Conservation (phyloP, 2,797 vertebrate species). For the Graptemys geographica region DNA sequence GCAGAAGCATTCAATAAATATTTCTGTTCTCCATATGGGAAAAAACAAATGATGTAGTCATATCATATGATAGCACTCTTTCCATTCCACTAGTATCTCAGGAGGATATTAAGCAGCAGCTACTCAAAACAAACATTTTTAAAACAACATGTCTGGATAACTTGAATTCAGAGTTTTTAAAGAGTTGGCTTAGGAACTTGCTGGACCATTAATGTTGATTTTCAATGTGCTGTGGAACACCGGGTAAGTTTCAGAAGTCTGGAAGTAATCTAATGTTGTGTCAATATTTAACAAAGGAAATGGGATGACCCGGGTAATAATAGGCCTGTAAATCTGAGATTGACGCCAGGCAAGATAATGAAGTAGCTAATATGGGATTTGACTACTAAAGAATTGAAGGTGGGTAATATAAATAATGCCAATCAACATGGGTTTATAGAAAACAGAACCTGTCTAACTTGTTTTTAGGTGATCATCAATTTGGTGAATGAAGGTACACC, state of each 20-base stretch:
- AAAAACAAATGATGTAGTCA: background rate
- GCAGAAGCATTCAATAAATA: background rate
- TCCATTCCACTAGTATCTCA: background rate
- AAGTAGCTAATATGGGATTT: too few relatives aligned
- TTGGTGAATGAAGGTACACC: too few relatives aligned
- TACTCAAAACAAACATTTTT: background rate
- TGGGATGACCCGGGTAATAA: too few relatives aligned
- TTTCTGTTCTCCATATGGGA: background rate
- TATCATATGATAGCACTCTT: background rate
- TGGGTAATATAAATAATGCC: too few relatives aligned
- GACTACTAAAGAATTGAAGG: too few relatives aligned
- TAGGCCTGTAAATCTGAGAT: too few relatives aligned
- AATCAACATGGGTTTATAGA: too few relatives aligned
- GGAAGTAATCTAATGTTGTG: background rate
- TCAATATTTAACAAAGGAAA: background rate
- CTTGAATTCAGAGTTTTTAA: background rate
- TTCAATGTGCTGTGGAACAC: background rate
- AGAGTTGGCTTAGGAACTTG: background rate
- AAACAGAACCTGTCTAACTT: too few relatives aligned
- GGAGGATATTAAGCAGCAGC: background rate
- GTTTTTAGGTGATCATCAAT: too few relatives aligned
- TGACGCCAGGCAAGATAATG: too few relatives aligned
- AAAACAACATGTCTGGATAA: background rate
- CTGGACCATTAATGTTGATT: background rate
- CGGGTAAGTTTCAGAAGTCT: background rate